Evolutionary conservation across 2,797 vertebrate species (phyloP).

Genomic region (Melopsittacus undulatus): DNA sequence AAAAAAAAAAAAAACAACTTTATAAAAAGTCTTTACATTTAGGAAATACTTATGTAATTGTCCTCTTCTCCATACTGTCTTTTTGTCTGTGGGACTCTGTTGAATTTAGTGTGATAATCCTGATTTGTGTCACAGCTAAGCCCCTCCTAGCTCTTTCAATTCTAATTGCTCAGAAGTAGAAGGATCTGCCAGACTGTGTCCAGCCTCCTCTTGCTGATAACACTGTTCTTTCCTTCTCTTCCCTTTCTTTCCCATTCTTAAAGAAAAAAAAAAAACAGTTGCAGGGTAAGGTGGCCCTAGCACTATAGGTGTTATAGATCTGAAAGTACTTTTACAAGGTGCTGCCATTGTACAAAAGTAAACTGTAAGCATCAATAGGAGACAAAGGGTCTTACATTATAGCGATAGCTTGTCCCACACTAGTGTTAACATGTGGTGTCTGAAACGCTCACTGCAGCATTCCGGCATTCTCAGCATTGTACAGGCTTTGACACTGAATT

Average conservation of each 20-base stretch:
- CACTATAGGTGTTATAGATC: not conserved
- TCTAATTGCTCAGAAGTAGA: not conserved
- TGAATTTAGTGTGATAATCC: constrained; percentile 5
- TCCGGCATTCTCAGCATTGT: not conserved
- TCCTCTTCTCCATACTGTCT: not conserved
- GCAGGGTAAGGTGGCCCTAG: not conserved
- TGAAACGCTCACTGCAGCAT: not conserved
- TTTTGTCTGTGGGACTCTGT: not conserved
- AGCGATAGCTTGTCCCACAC: not conserved
- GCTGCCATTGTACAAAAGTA: not conserved
- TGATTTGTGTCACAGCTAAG: not conserved
- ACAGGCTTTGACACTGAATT: not conserved
- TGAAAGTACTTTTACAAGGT: not conserved
- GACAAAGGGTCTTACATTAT: not conserved
- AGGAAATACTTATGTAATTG: not conserved
- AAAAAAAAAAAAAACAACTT: not conserved
- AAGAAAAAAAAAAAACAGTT: not conserved
- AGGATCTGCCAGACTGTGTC: not conserved
- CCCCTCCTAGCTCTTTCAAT: not conserved
- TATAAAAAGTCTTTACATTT: not conserved
- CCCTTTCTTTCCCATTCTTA: not conserved
- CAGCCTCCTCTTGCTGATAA: not conserved
- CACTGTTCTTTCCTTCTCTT: not conserved
- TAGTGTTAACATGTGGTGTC: not conserved
- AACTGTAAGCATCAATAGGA: not conserved